Evolutionary conservation across 2,113 vertebrate species (phyloP).

Genomic region (Dicentrarchus labrax): DNA sequence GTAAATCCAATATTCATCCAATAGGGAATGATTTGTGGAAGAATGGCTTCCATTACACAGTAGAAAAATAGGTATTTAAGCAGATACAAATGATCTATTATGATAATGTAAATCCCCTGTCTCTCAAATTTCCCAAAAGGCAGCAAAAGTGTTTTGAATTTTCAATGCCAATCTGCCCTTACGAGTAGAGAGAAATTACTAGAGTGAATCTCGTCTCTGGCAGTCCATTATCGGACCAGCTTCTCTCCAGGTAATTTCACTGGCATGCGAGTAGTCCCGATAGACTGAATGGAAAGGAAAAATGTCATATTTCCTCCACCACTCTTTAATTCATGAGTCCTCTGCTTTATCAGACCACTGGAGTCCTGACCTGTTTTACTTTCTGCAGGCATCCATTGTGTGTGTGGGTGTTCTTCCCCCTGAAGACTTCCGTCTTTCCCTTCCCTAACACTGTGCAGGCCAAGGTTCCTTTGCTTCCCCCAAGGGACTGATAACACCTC

Average conservation of each 20-base stretch:
- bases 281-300: slow-evolving; percentile 81
- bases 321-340: slow-evolving; percentile 84
- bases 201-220: slow-evolving; percentile 72
- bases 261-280: slow-evolving; percentile 75
- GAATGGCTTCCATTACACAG: slow-evolving; percentile 58
- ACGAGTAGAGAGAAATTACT: slow-evolving; percentile 73
- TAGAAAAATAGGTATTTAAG: slow-evolving; percentile 69
- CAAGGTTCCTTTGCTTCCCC: slow-evolving; percentile 63
- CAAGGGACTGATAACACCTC: slow-evolving; percentile 78
- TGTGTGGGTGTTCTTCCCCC: slow-evolving; percentile 75
- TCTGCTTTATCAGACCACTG: slow-evolving; percentile 81
- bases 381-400: slow-evolving; percentile 77
- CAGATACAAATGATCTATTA: slow-evolving; percentile 75
- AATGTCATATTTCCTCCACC: slow-evolving; percentile 81
- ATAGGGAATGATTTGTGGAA: slow-evolving; percentile 54
- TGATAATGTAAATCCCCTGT: slow-evolving; percentile 70
- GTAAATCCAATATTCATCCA: slow-evolving; percentile 68
- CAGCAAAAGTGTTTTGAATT: slow-evolving; percentile 69
- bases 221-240: slow-evolving; percentile 79
- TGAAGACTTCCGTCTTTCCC: slow-evolving; percentile 66
- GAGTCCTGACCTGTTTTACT: slow-evolving; percentile 85
- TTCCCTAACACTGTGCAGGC: slow-evolving; percentile 58
- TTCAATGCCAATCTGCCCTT: slow-evolving; percentile 69
- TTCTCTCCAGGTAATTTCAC: slow-evolving; percentile 82
- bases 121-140: slow-evolving; percentile 68